These are phyloP conservation scores for Phalloptychus januarius DNA, from an alignment of 2,797 vertebrate species.

Conservation along the genomic window DNA sequence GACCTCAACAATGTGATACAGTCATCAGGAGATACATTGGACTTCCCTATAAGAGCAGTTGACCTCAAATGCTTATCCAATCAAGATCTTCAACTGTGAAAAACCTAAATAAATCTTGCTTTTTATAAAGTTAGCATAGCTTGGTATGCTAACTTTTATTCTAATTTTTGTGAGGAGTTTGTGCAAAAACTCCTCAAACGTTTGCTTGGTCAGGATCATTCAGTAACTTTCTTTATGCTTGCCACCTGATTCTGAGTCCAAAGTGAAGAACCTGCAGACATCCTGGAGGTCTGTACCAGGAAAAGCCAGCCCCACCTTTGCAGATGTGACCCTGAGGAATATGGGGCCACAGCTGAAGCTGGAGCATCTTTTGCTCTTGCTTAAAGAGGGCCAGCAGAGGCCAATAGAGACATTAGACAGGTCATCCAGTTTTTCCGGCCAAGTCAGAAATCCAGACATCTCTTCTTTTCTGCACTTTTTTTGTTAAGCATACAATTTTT, in stretches of 20 bases:
- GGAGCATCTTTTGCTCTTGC: background rate
- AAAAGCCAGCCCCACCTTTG: background rate
- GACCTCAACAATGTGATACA: background rate
- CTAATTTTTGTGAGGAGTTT: background rate
- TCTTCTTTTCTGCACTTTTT: background rate
- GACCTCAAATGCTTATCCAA: background rate
- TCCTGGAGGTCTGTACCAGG: background rate
- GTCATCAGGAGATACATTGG: background rate
- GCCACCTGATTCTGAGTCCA: background rate
- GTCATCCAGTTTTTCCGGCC: background rate
- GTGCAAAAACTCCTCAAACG: background rate
- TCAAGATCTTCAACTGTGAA: background rate
- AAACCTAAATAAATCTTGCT: background rate
- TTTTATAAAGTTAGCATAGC: no score
- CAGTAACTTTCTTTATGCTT: background rate
- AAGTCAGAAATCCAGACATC: background rate
- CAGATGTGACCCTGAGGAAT: background rate
- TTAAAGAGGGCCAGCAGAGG: no score
- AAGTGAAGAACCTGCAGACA: background rate
- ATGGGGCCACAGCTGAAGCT: background rate
- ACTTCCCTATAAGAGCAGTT: no score
- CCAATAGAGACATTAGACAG: background rate
- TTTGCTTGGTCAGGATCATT: background rate
- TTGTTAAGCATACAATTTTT: background rate
- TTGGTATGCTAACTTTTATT: background rate